Evolutionary conservation across 2,888 invertebrate genomes (phyloP).

Genomic region (Neoscelio sp.): DNA sequence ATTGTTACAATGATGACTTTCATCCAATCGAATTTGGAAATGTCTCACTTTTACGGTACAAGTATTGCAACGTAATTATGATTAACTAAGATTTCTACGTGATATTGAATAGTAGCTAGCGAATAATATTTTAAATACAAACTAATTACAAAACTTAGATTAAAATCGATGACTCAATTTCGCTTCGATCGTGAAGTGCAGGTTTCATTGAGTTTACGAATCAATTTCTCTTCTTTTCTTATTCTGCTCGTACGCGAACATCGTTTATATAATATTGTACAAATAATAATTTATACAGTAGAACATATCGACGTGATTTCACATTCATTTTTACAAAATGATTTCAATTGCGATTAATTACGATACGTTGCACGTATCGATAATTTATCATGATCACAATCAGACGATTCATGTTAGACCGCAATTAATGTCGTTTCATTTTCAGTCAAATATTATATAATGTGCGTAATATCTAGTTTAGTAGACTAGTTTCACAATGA

Average conservation of each 20-base stretch:
- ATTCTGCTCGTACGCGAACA: no score
- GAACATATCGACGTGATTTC: slow-evolving; percentile 56
- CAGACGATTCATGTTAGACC: slow-evolving; percentile 25
- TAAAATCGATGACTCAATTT: slow-evolving; percentile 70
- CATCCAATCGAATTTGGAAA: slow-evolving; percentile 43
- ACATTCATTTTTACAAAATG: slow-evolving; percentile 14
- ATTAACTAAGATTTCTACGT: slow-evolving; percentile 72
- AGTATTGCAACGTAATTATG: slow-evolving; percentile 78
- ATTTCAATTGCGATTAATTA: slow-evolving; percentile 27
- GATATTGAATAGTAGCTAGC: slow-evolving; percentile 44
- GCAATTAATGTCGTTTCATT: slow-evolving; percentile 32
- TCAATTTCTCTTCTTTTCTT: slow-evolving; percentile 19
- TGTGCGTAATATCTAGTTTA: slow-evolving; percentile 50
- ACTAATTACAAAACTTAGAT: slow-evolving; percentile 83
- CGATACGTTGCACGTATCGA: no score
- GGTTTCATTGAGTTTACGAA: slow-evolving; percentile 56
- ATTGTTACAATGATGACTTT: slow-evolving; percentile 48
- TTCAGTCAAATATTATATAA: slow-evolving; percentile 44
- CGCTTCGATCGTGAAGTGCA: slow-evolving; percentile 53
- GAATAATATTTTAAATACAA: slow-evolving; percentile 77
- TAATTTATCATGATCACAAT: no score
- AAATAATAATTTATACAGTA: slow-evolving; percentile 60
- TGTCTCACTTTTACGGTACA: slow-evolving; percentile 72
- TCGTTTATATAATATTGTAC: slow-evolving; percentile 52
- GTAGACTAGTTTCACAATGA: slow-evolving; percentile 59